phyloP scores from a whole-genome alignment of 2,113 vertebrate species.

The Steatornis caripensis region DNA sequence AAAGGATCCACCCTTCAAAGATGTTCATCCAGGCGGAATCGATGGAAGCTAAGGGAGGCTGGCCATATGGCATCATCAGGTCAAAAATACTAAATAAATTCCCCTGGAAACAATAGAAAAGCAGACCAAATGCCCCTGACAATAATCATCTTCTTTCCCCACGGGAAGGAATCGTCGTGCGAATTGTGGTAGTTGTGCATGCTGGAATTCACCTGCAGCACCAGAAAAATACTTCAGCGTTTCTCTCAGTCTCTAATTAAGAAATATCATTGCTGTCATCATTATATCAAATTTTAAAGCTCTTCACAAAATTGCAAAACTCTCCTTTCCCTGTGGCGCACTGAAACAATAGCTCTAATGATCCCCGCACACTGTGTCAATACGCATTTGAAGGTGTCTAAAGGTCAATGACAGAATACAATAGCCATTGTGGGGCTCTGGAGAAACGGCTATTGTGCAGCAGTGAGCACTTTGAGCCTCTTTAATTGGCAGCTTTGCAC shows the following conservation, averaged over 20 bases:
- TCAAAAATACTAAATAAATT: neutral
- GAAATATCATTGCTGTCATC: neutral
- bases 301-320: neutral
- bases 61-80: neutral
- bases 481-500: conserved; percentile 56
- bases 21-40: conserved; percentile 15
- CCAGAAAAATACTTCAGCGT: neutral
- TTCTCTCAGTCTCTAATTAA: neutral
- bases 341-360: conserved; percentile 25
- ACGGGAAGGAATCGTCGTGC: neutral
- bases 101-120: neutral
- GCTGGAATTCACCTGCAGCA: neutral
- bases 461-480: conserved; percentile 7
- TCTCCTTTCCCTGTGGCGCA: neutral
- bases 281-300: neutral
- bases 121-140: neutral
- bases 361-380: conserved; percentile 40
- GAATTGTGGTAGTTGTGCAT: neutral
- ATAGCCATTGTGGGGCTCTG: neutral
- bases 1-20: neutral
- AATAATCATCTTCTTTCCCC: neutral
- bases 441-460: neutral
- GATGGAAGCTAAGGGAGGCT: neutral
- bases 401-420: conserved; percentile 28
- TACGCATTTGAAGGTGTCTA: conserved; percentile 41